Conservation (phyloP, 2,113 vertebrate genomes). For the Cephalopholis sonnerati region DNA sequence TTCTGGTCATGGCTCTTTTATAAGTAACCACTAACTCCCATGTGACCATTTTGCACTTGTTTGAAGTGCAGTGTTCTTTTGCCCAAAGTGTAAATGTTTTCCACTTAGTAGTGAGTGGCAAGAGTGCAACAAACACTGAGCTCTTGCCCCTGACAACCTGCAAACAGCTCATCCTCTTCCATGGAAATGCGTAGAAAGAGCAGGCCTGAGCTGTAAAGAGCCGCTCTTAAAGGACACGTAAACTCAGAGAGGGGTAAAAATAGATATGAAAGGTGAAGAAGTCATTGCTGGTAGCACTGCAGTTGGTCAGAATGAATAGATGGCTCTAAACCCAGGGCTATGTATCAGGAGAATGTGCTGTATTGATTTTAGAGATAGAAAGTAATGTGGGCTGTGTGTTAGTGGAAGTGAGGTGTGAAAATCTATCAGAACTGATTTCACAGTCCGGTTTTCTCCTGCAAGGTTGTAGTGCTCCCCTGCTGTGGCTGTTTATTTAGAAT, state of each 20-base stretch:
- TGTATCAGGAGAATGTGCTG: conserved; percentile 18
- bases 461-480: conserved; percentile 10
- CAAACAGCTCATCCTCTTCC: conserved; percentile 9
- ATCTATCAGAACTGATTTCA: conserved; percentile 51
- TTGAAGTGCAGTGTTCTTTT: background rate
- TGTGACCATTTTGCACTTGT: background rate
- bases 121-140: background rate
- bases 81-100: background rate
- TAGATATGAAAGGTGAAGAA: conserved; percentile 37
- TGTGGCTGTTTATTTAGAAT: conserved; percentile 38
- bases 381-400: conserved; percentile 31
- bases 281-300: conserved; percentile 2
- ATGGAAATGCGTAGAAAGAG: background rate
- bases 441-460: conserved; percentile 28
- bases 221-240: background rate
- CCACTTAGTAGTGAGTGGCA: background rate
- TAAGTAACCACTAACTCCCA: background rate
- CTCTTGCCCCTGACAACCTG: background rate
- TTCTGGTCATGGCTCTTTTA: background rate
- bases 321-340: conserved; percentile 15
- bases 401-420: conserved; percentile 53
- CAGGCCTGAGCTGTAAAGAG: conserved; percentile 3
- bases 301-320: conserved; percentile 13
- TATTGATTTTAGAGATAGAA: conserved; percentile 49
- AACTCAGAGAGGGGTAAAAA: conserved; percentile 23